Base-by-base conservation (phyloP, 2,888 invertebrate species). In the Charanyca ferruginea region DNA sequence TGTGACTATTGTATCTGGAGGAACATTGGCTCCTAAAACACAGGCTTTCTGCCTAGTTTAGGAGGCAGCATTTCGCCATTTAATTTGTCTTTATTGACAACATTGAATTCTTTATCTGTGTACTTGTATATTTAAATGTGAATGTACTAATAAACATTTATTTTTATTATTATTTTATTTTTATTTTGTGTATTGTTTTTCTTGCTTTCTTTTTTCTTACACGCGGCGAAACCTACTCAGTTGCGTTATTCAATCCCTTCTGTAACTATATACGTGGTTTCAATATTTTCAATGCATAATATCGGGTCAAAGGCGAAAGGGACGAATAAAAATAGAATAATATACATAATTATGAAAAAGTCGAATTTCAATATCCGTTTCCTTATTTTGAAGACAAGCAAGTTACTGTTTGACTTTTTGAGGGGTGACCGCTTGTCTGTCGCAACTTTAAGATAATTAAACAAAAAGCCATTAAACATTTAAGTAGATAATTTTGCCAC, bases 251-350 rank as follows among this genome's bases (percentile, higher is more conserved):
- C 8, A 6, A 35, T 41, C 7, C 11, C 18, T 1, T 38, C 23
- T 4, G 16, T 32, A 32, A 32, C 32, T 3, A 23, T 48, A 45
- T 59, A 3, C 9, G 41, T 23, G 16, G n/a, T 22, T 41, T 63
- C 45, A 47, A 54, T 64, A 55, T 41, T 48, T 58, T 45, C 65
- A 38, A 71, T 53, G n/a, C n/a, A n/a, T n/a, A n/a, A n/a, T n/a
- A n/a, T n/a, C n/a, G n/a, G n/a, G n/a, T 73, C 73, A 66, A 71
- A 71, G 66, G 71, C 45, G 47, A 63, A 70, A 23, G 25, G n/a
- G 13, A 52, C 9, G 32, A 71, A 71, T 55, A 35, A 20, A 58
- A 54, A 55, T 41, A 42, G 8, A 48, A 54, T 58, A 52, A 55
- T 42, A 44, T 11, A 48, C 18, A 42, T 23, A 45, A 11, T 44